Percentiles rank a stretch among this genome's conserved stretches.
Evolutionary conservation across 2,113 vertebrate species (phyloP).

Genomic region (Oophaga pumilio): DNA sequence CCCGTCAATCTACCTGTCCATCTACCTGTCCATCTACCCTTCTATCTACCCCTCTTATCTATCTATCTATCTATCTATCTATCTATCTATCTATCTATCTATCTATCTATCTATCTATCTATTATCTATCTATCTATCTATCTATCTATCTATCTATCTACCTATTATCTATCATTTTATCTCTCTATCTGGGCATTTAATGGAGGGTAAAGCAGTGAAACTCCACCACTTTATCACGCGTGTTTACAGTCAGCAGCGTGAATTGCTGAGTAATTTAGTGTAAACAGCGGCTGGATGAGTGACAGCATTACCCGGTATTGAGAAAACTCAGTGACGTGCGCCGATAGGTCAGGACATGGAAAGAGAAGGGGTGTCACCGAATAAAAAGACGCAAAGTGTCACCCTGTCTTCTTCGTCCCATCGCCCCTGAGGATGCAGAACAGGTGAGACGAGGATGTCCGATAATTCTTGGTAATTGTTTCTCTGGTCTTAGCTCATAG

Average conservation of each 20-base stretch:
- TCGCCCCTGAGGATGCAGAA: background rate
- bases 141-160: background rate
- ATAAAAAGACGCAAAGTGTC: slow-evolving; percentile 32
- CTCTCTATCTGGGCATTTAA: background rate
- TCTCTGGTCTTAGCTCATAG: background rate
- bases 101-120: background rate
- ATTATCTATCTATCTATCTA: background rate
- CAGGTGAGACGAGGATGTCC: slow-evolving; percentile 26
- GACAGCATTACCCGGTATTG: slow-evolving; percentile 47
- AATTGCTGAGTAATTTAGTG: slow-evolving; percentile 51
- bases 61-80: too few species aligned
- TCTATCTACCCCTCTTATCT: too few species aligned
- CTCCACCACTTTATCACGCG: slow-evolving; percentile 16
- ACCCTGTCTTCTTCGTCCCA: background rate
- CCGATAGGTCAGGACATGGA: slow-evolving; percentile 3
- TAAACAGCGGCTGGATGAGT: slow-evolving; percentile 35
- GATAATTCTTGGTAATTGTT: background rate
- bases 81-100: background rate
- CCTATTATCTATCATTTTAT: background rate
- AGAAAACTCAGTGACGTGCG: slow-evolving; percentile 16
- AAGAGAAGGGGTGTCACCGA: background rate
- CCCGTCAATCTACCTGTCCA: too few species aligned
- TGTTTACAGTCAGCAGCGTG: slow-evolving; percentile 54
- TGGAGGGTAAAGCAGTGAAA: slow-evolving; percentile 33
- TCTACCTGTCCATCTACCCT: too few species aligned